Conservation (phyloP, 2,113 vertebrate species). For the Hippopotamus amphibius region DNA sequence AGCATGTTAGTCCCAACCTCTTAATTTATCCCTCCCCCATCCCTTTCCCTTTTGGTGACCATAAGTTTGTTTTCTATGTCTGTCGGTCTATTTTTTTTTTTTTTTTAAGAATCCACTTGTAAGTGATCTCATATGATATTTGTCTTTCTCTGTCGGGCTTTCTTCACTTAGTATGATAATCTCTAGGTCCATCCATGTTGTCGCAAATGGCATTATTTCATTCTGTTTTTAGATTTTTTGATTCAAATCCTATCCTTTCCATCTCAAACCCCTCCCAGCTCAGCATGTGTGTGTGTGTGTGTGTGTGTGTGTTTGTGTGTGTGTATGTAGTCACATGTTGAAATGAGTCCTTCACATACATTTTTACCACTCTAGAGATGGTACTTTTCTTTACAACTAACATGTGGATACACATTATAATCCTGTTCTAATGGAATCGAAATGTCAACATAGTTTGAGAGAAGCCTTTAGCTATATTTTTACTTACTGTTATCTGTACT, state of each 20-base stretch:
- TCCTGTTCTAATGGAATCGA: slow-evolving; percentile 2
- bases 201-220: background rate
- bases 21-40: background rate
- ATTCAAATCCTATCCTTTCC: background rate
- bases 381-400: background rate
- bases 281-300: background rate
- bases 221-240: background rate
- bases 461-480: slow-evolving; percentile 33
- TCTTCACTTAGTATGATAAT: background rate
- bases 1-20: background rate
- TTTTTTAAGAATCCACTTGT: background rate
- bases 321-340: background rate
- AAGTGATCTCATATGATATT: background rate
- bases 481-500: background rate
- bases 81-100: background rate
- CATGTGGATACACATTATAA: background rate
- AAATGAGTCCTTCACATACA: background rate
- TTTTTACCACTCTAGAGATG: background rate
- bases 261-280: background rate
- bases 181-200: background rate
- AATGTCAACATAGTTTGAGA: slow-evolving; percentile 64
- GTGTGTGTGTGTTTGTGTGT: background rate
- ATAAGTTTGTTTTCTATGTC: background rate
- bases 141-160: background rate
- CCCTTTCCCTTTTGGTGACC: background rate